phyloP scores from a whole-genome alignment of 2,888 invertebrate genomes.

The Portevinia maculata region DNA sequence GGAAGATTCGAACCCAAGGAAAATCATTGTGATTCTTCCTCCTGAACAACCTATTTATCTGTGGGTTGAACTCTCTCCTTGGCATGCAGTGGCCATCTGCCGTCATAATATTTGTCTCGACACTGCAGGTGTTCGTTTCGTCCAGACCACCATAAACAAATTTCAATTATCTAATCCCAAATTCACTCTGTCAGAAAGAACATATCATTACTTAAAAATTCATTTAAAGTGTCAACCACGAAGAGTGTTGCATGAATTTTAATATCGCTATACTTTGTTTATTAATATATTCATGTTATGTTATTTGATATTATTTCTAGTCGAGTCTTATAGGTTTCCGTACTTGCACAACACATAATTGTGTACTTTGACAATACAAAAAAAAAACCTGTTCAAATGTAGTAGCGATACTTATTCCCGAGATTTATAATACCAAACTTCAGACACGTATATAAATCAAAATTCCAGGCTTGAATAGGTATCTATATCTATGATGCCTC shows the following conservation, averaged over 20 bases:
- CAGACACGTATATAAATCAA: conserved; percentile 50
- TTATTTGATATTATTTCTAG: conserved; percentile 57
- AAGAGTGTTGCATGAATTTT: conserved; percentile 8
- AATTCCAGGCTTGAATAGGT: conserved; percentile 42
- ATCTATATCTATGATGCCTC: conserved; percentile 28
- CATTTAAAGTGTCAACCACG: neutral
- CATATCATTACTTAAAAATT: neutral
- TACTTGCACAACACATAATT: conserved; percentile 25
- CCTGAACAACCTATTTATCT: too few species aligned
- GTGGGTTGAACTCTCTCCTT: too few species aligned
- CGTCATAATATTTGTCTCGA: too few species aligned
- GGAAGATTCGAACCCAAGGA: too few species aligned
- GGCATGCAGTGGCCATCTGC: too few species aligned
- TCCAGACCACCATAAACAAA: too few species aligned
- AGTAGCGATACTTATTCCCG: conserved; percentile 36
- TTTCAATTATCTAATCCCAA: too few species aligned
- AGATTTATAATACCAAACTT: conserved; percentile 53
- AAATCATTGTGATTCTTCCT: too few species aligned
- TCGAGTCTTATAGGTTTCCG: neutral
- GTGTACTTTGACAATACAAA: neutral
- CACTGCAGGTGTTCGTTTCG: too few species aligned
- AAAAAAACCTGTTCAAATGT: conserved; percentile 10
- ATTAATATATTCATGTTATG: conserved; percentile 50
- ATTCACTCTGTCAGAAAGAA: neutral
- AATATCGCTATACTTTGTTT: conserved; percentile 17